Evolutionary conservation across 2,888 invertebrate species (phyloP), one percentile per base, ranked within the genome.

Genomic region (Cerastis rubricosa): DNA sequence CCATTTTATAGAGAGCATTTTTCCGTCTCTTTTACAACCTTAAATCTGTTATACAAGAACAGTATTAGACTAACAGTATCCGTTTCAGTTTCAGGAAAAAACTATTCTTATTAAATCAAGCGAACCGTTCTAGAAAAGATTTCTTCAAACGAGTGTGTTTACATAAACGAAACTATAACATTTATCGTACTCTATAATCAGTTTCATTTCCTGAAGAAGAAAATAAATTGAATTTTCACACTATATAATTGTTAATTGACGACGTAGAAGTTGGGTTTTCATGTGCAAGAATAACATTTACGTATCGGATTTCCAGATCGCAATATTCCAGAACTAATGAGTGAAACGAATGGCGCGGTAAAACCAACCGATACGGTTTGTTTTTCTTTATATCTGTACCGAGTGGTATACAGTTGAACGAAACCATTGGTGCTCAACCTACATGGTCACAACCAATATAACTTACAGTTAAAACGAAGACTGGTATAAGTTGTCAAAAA

Each of bases 321-420:
- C 81, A 78, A 78, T 81, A 81, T 69, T 69, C 75, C 57, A 59
- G 54, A 71, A 71, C 14, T 84, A 72, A 72, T 74, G 29, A 84
- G 49, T 40, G 45, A 12, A 66, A 75, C 57, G 59, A 81, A 75
- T 71, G 71, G 77, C 76, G 73, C 68, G 74, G 71, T 73, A 74
- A 86, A 77, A 76, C 78, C 75, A 43, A 59, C 45, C 17, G 72
- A 59, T 51, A 59, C 25, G 25, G 68, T 80, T 64, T 78, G 17
- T 78, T 76, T 71, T 78, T 73, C 66, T 75, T 69, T 71, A 68
- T 68, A 43, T 69, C 14, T 68, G 57, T 51, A 59, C 63, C 29
- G 25, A 69, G 68, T 51, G 45, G 9, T 71, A 59, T 12, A 84
- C 80, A 84, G 68, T 80, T 74, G 85, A 75, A 71, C 75, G 64